These are phyloP conservation scores for Pomacea maculata DNA, from an alignment of 1,140 invertebrate species.

Conservation along the genomic window DNA sequence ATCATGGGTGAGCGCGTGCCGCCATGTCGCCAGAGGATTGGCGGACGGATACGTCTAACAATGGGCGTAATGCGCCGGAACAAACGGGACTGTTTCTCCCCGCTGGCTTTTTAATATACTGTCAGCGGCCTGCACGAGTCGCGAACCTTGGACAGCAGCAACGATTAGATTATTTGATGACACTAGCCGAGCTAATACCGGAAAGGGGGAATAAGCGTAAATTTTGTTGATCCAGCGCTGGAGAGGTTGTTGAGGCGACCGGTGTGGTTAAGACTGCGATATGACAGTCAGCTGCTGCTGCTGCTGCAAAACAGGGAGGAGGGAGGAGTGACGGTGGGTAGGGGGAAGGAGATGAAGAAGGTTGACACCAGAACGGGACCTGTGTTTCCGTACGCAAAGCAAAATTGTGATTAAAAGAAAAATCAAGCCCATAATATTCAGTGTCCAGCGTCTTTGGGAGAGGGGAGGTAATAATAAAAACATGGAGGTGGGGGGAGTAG, in stretches of 20 bases:
- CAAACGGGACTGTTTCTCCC: constrained; percentile 2
- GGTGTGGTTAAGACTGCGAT: neutral
- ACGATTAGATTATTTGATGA: constrained; percentile 17
- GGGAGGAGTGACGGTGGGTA: neutral
- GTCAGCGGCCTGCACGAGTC: constrained; percentile 3
- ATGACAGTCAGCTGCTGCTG: neutral
- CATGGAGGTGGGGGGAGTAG: too few relatives aligned
- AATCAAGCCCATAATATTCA: neutral
- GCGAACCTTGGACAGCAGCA: neutral
- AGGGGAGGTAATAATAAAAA: neutral
- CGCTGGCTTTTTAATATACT: constrained; percentile 21
- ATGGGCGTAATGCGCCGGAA: constrained; percentile 10
- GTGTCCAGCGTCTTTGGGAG: neutral
- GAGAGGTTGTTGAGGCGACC: neutral
- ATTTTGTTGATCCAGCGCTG: constrained; percentile 19
- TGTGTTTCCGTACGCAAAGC: neutral
- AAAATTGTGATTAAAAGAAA: neutral
- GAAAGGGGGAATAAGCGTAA: constrained; percentile 19
- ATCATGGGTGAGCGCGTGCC: too few relatives aligned
- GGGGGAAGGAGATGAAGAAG: neutral
- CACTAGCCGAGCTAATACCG: constrained; percentile 20
- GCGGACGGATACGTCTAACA: neutral
- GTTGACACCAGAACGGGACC: neutral
- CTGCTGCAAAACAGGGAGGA: neutral
- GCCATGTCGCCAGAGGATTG: too few relatives aligned